Conservation (phyloP, 2,797 vertebrate species). For the Etheostoma perlongum region DNA sequence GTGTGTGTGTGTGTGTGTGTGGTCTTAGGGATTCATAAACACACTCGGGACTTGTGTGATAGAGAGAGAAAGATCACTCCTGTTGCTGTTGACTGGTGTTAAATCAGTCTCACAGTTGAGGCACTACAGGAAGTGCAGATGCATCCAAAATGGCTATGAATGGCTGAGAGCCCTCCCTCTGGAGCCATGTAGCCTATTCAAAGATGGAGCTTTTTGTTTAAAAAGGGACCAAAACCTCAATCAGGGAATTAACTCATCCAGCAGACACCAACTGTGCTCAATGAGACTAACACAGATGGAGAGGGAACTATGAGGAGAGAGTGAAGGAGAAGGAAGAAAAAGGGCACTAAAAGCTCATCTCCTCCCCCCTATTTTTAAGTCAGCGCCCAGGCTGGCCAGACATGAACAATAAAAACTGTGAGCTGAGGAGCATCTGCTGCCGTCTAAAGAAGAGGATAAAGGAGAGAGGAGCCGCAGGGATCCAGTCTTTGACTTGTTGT, state of each 20-base stretch:
- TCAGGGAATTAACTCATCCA: conserved; percentile 79
- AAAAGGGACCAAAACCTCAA: conserved; percentile 65
- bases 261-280: conserved; percentile 70
- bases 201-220: conserved; percentile 80
- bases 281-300: conserved; percentile 53
- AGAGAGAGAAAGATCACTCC: conserved; percentile 24
- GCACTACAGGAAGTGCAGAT: conserved; percentile 73
- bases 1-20: not conserved
- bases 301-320: conserved; percentile 46
- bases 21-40: conserved; percentile 46
- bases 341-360: conserved; percentile 59
- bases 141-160: conserved; percentile 74
- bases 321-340: conserved; percentile 32
- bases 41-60: conserved; percentile 23
- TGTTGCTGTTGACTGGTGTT: conserved; percentile 60
- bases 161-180: conserved; percentile 70
- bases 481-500: conserved; percentile 74
- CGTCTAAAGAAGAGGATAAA: conserved; percentile 69
- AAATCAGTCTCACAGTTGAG: conserved; percentile 71
- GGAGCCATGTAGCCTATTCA: conserved; percentile 78
- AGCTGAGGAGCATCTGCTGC: conserved; percentile 79
- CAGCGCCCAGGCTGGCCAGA: conserved; percentile 62
- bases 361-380: conserved; percentile 64
- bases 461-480: conserved; percentile 62
- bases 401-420: conserved; percentile 75